These are phyloP conservation scores for Galerucella calmariensis DNA, from an alignment of 2,888 invertebrate species.

Conservation along the genomic window DNA sequence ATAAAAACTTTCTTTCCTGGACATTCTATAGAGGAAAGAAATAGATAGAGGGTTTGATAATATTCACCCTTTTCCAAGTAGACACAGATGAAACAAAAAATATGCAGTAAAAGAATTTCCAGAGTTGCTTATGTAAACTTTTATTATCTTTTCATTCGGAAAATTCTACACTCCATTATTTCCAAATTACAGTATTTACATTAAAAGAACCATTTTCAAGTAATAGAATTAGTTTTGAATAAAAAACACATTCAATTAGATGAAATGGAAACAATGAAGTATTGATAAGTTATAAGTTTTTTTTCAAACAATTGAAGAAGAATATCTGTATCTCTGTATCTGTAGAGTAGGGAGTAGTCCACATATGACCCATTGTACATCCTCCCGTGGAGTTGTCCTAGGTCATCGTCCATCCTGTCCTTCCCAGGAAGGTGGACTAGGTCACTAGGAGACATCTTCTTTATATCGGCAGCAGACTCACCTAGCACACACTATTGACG, in stretches of 20 bases:
- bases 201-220: not conserved
- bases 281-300: too few relatives aligned
- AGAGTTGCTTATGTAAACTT: not conserved
- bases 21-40: not conserved
- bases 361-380: too few relatives aligned
- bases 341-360: too few relatives aligned
- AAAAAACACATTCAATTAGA: not conserved
- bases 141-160: not conserved
- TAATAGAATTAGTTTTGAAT: not conserved
- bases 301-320: too few relatives aligned
- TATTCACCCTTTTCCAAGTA: not conserved
- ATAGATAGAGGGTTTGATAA: not conserved
- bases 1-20: not conserved
- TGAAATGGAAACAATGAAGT: not conserved
- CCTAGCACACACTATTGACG: too few relatives aligned
- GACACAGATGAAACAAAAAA: not conserved
- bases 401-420: too few relatives aligned
- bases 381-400: too few relatives aligned
- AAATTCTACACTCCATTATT: not conserved
- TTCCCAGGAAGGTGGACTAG: too few relatives aligned
- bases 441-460: too few relatives aligned
- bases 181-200: not conserved
- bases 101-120: not conserved
- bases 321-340: too few relatives aligned
- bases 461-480: too few relatives aligned